Evolutionary conservation across 2,797 vertebrate genomes (phyloP).

Genomic region (Mormyrops attenuatus): DNA sequence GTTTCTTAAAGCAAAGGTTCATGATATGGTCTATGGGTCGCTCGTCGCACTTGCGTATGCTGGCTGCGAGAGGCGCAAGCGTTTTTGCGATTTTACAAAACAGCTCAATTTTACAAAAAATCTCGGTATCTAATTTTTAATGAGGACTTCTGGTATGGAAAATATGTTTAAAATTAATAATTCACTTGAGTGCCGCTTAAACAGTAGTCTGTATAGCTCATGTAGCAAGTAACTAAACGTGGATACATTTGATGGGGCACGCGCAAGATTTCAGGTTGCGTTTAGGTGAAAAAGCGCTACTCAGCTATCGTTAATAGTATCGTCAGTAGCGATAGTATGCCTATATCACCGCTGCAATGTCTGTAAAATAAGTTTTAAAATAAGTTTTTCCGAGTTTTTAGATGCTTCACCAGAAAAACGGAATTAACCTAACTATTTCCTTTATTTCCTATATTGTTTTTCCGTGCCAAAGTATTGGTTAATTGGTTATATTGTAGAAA

Average conservation of each 20-base stretch:
- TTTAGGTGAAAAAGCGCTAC: background rate
- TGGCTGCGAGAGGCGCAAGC: background rate
- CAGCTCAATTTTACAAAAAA: background rate
- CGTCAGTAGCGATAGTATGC: background rate
- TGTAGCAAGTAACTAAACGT: background rate
- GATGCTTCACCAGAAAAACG: background rate
- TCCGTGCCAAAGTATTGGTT: background rate
- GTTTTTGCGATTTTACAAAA: background rate
- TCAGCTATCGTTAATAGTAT: background rate
- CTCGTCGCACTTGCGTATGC: background rate
- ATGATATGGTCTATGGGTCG: background rate
- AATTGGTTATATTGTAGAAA: background rate
- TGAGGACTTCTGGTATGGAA: background rate
- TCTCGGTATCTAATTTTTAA: background rate
- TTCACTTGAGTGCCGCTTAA: background rate
- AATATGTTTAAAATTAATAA: background rate
- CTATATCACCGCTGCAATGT: background rate
- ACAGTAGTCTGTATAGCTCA: background rate
- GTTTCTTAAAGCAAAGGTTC: background rate
- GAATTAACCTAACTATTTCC: background rate
- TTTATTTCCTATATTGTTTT: background rate
- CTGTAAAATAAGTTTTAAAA: background rate
- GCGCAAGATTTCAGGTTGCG: background rate
- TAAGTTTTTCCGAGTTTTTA: background rate
- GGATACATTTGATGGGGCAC: background rate